Evolutionary conservation across 2,797 vertebrate species (phyloP).

Genomic region (Cirrhinus mrigala): DNA sequence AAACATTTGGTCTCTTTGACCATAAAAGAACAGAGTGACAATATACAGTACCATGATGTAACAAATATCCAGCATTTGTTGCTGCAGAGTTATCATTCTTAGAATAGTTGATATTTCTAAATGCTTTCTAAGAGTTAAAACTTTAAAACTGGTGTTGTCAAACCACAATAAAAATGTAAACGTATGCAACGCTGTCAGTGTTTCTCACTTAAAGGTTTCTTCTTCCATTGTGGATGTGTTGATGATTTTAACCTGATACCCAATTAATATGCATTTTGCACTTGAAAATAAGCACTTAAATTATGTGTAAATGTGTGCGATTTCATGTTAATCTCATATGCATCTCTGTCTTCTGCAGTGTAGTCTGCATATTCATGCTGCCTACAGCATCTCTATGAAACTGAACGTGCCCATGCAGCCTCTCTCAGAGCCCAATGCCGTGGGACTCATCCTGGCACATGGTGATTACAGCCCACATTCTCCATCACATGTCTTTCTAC

Average conservation of each 20-base stretch:
- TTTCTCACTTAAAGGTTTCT: neutral
- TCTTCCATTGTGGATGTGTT: neutral
- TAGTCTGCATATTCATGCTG: constrained; percentile 90
- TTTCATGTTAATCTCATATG: constrained; percentile 1
- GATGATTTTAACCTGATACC: neutral
- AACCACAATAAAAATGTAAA: neutral
- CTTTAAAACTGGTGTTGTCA: neutral
- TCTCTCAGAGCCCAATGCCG: constrained; percentile 88
- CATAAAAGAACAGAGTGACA: neutral
- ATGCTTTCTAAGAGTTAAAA: neutral
- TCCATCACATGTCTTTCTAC: neutral
- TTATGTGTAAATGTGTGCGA: neutral
- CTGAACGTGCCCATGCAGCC: constrained; percentile 90
- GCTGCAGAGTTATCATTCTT: neutral
- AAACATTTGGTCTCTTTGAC: constrained; percentile 1
- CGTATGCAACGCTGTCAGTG: neutral
- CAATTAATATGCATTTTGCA: neutral
- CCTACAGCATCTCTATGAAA: constrained; percentile 90
- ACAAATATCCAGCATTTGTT: neutral
- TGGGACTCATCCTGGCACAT: constrained; percentile 92
- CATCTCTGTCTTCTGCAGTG: constrained; percentile 56
- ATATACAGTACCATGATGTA: neutral
- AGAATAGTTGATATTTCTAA: neutral
- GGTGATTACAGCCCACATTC: constrained; percentile 74
- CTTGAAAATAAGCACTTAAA: neutral